A percentile compares a stretch with the other conserved stretches of the same genome.
phyloP scores from a whole-genome alignment of 2,888 invertebrate species.

The Chloromyia formosa region DNA sequence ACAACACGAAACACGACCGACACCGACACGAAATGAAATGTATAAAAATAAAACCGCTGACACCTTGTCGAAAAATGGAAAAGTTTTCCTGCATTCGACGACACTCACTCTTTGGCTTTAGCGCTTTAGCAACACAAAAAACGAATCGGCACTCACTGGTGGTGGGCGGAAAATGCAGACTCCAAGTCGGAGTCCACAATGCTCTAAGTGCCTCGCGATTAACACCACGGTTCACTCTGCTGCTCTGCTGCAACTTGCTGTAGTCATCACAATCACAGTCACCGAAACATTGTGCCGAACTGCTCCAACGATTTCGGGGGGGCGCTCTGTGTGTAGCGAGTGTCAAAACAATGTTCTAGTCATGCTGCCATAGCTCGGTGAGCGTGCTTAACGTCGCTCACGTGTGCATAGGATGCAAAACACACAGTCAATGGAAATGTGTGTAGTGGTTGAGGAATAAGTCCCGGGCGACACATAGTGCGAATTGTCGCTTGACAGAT shows the following conservation, averaged over 20 bases:
- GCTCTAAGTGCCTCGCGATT: no score
- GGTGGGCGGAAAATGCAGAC: no score
- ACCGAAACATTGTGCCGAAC: neutral
- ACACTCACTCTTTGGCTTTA: slow-evolving; percentile 10
- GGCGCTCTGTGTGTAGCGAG: neutral
- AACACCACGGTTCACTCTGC: no score
- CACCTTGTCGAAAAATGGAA: slow-evolving; percentile 16
- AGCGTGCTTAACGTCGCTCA: slow-evolving; percentile 18
- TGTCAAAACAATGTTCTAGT: slow-evolving; percentile 38
- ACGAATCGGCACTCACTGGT: neutral
- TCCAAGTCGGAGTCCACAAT: no score
- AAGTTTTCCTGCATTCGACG: neutral
- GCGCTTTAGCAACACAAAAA: neutral
- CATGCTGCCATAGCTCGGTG: slow-evolving; percentile 27
- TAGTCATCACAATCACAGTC: slow-evolving; percentile 1
- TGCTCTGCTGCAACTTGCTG: slow-evolving; percentile 10
- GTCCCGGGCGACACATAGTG: no score
- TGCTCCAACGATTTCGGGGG: slow-evolving; percentile 7
- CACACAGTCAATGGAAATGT: neutral
- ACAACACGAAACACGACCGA: slow-evolving; percentile 6
- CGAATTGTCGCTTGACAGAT: no score
- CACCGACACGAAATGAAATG: slow-evolving; percentile 6
- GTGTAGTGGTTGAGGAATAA: slow-evolving; percentile 13
- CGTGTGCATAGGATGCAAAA: slow-evolving; percentile 27
- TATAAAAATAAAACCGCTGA: slow-evolving; percentile 37